phyloP scores from a whole-genome alignment of 1,140 invertebrate genomes.

The Chironomus tepperi region DNA sequence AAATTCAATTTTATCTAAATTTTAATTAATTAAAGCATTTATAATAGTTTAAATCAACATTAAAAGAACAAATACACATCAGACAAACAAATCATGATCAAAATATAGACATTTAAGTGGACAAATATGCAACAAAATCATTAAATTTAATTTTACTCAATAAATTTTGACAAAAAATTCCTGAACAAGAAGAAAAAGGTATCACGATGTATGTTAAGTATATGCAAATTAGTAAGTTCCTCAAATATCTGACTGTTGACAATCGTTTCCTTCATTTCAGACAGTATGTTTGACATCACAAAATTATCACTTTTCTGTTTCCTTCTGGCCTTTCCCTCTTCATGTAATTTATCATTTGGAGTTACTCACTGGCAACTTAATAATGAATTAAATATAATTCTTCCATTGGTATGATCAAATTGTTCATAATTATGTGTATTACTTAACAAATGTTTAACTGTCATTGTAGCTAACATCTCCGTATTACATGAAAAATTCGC shows the following conservation, averaged over 20 bases:
- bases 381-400: background rate
- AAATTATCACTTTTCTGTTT: background rate
- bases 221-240: background rate
- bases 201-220: too few relatives aligned
- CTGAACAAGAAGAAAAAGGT: background rate
- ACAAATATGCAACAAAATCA: background rate
- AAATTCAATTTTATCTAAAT: background rate
- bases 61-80: background rate
- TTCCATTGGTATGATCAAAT: background rate
- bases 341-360: background rate
- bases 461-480: conserved; percentile 43
- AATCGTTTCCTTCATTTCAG: background rate
- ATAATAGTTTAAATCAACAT: background rate
- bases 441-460: background rate
- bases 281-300: background rate
- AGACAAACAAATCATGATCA: background rate
- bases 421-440: background rate
- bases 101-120: background rate
- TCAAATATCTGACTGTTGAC: background rate
- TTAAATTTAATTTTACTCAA: background rate
- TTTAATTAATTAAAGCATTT: background rate
- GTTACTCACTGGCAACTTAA: background rate
- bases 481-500: conserved; percentile 65
- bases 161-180: background rate
- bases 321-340: background rate